Evolutionary conservation across 2,113 vertebrate species (phyloP).

Genomic region (Aleadryas rufinucha): DNA sequence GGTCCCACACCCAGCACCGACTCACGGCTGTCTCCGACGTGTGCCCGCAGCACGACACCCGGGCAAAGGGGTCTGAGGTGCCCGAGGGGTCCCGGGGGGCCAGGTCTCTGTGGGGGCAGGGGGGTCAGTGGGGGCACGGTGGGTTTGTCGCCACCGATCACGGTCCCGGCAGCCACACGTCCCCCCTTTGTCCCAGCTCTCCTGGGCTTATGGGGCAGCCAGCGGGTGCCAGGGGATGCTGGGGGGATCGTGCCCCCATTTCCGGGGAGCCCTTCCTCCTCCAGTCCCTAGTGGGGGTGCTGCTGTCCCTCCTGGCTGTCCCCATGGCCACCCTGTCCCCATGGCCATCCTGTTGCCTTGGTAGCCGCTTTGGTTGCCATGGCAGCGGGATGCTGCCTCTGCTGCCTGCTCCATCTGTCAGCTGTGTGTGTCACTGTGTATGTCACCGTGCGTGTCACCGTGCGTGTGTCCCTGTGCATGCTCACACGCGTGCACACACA

Average conservation of each 20-base stretch:
- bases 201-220: background rate
- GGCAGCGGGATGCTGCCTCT: constrained; percentile 44
- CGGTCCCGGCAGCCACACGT: accelerated
- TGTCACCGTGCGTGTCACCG: background rate
- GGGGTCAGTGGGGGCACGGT: accelerated
- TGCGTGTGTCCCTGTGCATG: background rate
- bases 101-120: constrained; percentile 76
- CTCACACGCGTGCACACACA: no score
- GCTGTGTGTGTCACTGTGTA: background rate
- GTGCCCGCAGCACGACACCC: constrained; percentile 82
- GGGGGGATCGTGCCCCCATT: background rate
- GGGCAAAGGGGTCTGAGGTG: constrained; percentile 87
- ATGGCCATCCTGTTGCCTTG: constrained; percentile 39
- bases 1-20: background rate
- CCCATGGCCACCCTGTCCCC: background rate
- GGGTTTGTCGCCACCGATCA: accelerated
- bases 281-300: background rate
- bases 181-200: accelerated
- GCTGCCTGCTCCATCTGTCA: background rate
- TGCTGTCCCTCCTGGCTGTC: background rate
- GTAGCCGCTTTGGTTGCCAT: constrained; percentile 30
- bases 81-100: constrained; percentile 86
- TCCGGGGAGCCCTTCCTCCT: background rate
- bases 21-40: constrained; percentile 86
- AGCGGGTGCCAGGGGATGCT: background rate